Percentiles rank a stretch among this genome's conserved stretches.
Evolutionary conservation across 2,797 vertebrate genomes (phyloP).

Genomic region (Malurus splendens): DNA sequence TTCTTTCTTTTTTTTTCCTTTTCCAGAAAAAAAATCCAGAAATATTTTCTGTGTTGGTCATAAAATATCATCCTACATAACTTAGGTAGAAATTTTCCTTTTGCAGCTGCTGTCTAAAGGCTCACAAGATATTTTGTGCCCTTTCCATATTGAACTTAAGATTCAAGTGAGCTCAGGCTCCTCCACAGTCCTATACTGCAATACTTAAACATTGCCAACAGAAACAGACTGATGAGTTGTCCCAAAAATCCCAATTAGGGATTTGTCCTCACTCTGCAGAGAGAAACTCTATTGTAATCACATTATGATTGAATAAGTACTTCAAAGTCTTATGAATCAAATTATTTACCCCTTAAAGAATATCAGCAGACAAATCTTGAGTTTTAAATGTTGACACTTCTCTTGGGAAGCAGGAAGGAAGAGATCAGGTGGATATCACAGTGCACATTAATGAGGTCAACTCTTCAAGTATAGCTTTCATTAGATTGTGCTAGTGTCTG

Average conservation of each 20-base stretch:
- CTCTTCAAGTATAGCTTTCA: slow-evolving; percentile 25
- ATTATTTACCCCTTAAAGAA: slow-evolving; percentile 25
- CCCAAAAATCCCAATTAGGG: background rate
- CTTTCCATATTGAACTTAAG: background rate
- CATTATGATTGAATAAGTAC: background rate
- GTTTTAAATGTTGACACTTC: slow-evolving; percentile 22
- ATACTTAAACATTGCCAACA: background rate
- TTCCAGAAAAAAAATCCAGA: background rate
- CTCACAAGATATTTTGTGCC: background rate
- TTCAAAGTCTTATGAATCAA: background rate
- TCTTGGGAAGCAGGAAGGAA: slow-evolving; percentile 26
- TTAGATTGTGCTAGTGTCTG: slow-evolving; percentile 4
- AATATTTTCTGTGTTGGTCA: background rate
- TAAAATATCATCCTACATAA: background rate
- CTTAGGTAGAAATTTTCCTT: background rate
- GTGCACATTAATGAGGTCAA: slow-evolving; percentile 15
- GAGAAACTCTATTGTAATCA: background rate
- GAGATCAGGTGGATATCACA: slow-evolving; percentile 10
- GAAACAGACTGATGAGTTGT: background rate
- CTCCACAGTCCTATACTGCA: background rate
- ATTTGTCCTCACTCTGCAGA: background rate
- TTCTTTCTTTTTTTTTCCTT: background rate
- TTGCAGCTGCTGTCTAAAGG: background rate
- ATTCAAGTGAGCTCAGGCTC: background rate
- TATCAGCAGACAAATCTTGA: background rate